phyloP scores from a whole-genome alignment of 2,797 vertebrate species.

The Threskiornis aethiopicus region DNA sequence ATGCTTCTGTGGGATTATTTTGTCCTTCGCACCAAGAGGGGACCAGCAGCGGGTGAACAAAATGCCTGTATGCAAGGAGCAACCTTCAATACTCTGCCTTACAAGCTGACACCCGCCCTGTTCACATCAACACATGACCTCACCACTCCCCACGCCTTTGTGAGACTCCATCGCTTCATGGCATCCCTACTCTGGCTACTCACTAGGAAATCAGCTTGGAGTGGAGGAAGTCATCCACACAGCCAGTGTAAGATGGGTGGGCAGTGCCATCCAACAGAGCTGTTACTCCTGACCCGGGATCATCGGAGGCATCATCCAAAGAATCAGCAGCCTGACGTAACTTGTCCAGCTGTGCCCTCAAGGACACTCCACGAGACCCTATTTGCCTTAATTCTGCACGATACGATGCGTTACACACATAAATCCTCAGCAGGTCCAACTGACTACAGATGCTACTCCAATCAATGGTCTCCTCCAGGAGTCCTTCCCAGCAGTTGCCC shows the following conservation, averaged over 20 bases:
- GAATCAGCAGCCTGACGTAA: neutral
- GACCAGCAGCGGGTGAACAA: neutral
- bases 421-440: neutral
- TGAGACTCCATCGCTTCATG: neutral
- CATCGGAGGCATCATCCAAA: neutral
- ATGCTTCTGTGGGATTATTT: neutral
- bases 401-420: neutral
- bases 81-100: neutral
- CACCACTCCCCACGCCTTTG: neutral
- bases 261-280: neutral
- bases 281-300: neutral
- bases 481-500: neutral
- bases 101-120: neutral
- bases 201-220: neutral
- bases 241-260: accelerated
- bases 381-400: neutral
- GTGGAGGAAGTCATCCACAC: neutral
- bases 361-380: neutral
- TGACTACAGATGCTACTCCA: neutral
- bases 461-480: neutral
- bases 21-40: neutral
- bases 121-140: neutral
- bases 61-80: neutral
- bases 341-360: neutral
- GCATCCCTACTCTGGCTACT: neutral